Base-by-base conservation (phyloP, 2,797 vertebrate species). In the Esox masquinongy region DNA sequence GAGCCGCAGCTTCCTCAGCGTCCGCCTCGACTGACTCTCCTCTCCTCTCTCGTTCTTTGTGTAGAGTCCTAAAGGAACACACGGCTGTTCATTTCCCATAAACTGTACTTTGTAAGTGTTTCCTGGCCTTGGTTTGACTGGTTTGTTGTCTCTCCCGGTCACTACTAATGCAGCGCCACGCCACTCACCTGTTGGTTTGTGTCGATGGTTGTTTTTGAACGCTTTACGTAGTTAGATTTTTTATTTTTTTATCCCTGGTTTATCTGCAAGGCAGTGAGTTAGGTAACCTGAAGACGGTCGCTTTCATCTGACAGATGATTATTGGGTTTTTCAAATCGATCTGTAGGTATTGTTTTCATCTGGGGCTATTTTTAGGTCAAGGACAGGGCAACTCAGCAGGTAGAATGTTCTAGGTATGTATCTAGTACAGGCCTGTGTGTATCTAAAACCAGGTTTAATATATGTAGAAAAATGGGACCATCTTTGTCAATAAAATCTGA, bases 61-160 rank as follows among this genome's bases (percentile, higher is more conserved):
- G 87, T 97, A 97, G 97, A 97, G 96, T 97, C 97, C 95, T 99
- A 97, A 97, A 96, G 95, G 95, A 93, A 81, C 85, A 95, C 89
- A 88, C 90, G 94, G 91, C 92, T 93, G 93, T 95, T 95, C 93
- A 92, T 96, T 96, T 94, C 94, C 94, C 94, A 88, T 93, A 95
- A 95, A 91, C 92, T 95, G 92, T 96, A 94, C 93, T 95, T 97
- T 97, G 97, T 98, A 97, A 97, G 97, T 97, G 91, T 88, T 89
- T 68, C 82, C 53, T 83, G 83, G 89, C 74, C 82, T 86, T 91
- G 86, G 79, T 79, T 74, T 85, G 77, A 79, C 78, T 50, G 50
- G 86, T 82, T 74, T 86, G 86, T 68, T 83, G 87, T 78, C 73
- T 87, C 84, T 81, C 80, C 73, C 67, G 67, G 75, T 81, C 74